These are phyloP conservation scores for Chaetodon trifasciatus DNA, from an alignment of 2,797 vertebrate species.

Conservation along the genomic window DNA sequence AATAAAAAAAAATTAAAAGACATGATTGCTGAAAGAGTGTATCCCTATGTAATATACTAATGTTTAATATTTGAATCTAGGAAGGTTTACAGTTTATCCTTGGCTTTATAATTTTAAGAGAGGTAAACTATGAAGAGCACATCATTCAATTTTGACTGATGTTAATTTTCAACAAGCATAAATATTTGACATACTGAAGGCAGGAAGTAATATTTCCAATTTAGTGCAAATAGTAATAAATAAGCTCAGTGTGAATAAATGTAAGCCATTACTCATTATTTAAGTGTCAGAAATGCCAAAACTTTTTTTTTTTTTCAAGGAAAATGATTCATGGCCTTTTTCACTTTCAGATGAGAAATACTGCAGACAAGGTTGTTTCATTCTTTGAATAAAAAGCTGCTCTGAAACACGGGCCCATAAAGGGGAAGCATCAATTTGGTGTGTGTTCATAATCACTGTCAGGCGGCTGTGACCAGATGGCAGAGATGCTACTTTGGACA, in stretches of 20 bases:
- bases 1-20: no score
- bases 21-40: background rate
- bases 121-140: background rate
- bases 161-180: background rate
- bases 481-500: conserved; percentile 75
- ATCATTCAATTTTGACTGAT: background rate
- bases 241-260: conserved; percentile 2
- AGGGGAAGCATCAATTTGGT: conserved; percentile 67
- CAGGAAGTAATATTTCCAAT: background rate
- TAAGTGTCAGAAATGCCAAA: conserved; percentile 14
- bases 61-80: background rate
- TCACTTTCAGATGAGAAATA: conserved; percentile 44
- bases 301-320: background rate
- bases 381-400: conserved; percentile 54
- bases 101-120: background rate
- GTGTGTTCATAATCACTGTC: conserved; percentile 70
- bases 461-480: conserved; percentile 81
- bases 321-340: conserved; percentile 27
- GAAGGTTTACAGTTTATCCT: background rate
- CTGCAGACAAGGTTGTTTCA: conserved; percentile 53
- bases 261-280: background rate
- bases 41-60: background rate
- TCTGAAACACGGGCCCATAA: conserved; percentile 56
- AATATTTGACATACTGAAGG: background rate
- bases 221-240: background rate